Base-by-base conservation (phyloP, 1,140 invertebrate species). In the Magallana gigas region DNA sequence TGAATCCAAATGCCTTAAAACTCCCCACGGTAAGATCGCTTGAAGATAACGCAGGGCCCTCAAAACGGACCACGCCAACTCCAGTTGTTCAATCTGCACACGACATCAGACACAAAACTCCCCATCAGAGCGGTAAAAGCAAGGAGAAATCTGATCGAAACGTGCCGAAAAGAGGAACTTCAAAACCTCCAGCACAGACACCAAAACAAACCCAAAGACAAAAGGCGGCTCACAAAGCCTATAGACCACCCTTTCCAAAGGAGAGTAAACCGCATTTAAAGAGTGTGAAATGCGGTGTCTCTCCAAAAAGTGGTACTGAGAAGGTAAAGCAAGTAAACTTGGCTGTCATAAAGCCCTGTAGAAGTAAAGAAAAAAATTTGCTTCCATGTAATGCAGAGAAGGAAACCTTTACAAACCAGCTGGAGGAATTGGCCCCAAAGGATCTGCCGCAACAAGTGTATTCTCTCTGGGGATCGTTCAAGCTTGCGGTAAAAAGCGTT, bases 1-100 rank as follows among this genome's bases (percentile, higher is more conserved):
- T 83, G 1, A 83, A 83, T 57, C 81, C 81, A 23, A 83, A 83
- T 83, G 81, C 81, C 18, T 16, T 16, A 36, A 83, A 83, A 83
- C 48, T 8, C 5, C 57, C 2, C 1, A n/a, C 81, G 57, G 81
- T 57, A 14, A 48, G 36, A 18, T 76, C 68, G 9, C 18, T 76
- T 76, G 8, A 12, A 29, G 68, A 76, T 11, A 29, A 76, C 8
- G 8, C 36, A 9, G 68, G 68, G 12, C 68, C 68, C 2, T 29
- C 23, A 12, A 76, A 76, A 11, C 68, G 23, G 68, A 76, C 68
- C 18, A 76, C 23, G 18, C 68, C 68, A 5, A 76, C 68, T 8
- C 68, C 68, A 29, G 23, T 29, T 12, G 68, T 76, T 23, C 68
- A 76, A 3, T 76, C 68, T 2, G 18, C 23, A 76, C 68, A 76